A percentile compares a stretch with the other conserved stretches of the same genome.
Conservation (phyloP, 2,888 invertebrate species). For the Drosophila engyochracea region DNA sequence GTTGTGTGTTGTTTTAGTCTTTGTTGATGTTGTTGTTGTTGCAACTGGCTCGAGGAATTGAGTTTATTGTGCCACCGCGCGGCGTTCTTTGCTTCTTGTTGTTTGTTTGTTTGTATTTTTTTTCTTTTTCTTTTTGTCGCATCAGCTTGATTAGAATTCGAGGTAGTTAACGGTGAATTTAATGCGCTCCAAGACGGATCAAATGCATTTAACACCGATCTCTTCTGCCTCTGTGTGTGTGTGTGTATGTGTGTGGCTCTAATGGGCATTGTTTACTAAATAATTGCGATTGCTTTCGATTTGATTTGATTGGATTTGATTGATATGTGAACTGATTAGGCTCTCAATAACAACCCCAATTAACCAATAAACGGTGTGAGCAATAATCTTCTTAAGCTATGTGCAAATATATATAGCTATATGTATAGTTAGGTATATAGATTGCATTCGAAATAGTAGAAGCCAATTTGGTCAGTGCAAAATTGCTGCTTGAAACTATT, state of each 20-base stretch:
- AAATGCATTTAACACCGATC: slow-evolving; percentile 71
- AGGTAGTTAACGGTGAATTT: slow-evolving; percentile 79
- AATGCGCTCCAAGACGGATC: slow-evolving; percentile 76
- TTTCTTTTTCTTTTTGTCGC: slow-evolving; percentile 59
- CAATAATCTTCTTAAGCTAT: not conserved
- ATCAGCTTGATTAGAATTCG: slow-evolving; percentile 78
- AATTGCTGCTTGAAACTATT: not conserved
- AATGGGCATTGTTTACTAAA: slow-evolving; percentile 39
- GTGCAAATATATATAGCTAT: not conserved
- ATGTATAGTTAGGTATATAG: not conserved
- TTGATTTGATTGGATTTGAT: slow-evolving; percentile 30
- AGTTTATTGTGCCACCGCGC: slow-evolving; percentile 78
- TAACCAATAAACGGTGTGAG: not conserved
- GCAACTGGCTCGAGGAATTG: slow-evolving; percentile 59
- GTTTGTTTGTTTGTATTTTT: slow-evolving; percentile 7
- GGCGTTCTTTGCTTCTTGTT: slow-evolving; percentile 61
- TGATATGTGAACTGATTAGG: slow-evolving; percentile 57
- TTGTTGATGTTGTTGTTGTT: slow-evolving; percentile 19
- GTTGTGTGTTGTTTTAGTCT: slow-evolving; percentile 14
- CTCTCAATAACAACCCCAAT: slow-evolving; percentile 29
- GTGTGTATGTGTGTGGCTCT: not conserved
- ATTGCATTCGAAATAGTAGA: not conserved
- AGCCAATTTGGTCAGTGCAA: too few relatives aligned
- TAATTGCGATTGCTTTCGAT: slow-evolving; percentile 18
- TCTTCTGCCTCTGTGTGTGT: slow-evolving; percentile 1